Conservation (phyloP, 1,140 invertebrate species). For the Camponotus floridanus region DNA sequence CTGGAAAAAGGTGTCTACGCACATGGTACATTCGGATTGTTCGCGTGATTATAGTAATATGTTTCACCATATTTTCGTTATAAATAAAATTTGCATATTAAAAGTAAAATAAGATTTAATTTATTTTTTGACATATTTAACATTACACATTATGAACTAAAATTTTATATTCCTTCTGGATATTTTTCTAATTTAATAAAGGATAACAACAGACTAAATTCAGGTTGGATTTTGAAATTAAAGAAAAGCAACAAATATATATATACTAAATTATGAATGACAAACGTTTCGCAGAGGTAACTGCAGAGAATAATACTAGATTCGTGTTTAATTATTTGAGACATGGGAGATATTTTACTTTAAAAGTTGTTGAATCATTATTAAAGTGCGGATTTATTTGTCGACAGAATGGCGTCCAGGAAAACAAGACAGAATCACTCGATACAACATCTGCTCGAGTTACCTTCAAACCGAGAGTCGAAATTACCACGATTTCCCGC, state of each 20-base stretch:
- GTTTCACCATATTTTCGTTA: slow-evolving; percentile 5
- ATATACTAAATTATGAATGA: neutral
- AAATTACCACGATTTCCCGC: slow-evolving; percentile 76
- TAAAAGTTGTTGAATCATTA: neutral
- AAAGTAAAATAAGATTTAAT: neutral
- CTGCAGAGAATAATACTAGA: neutral
- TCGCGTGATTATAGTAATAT: slow-evolving; percentile 48
- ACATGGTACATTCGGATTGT: slow-evolving; percentile 54
- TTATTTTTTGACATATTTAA: too few relatives aligned
- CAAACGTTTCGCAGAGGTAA: neutral
- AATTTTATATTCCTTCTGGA: neutral
- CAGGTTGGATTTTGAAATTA: neutral
- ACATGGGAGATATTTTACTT: neutral
- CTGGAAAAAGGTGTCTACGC: slow-evolving; percentile 76
- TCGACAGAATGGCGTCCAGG: slow-evolving; percentile 83
- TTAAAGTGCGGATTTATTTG: slow-evolving; percentile 27
- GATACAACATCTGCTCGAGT: slow-evolving; percentile 84
- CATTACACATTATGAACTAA: neutral
- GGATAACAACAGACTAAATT: neutral
- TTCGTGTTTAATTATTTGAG: slow-evolving; percentile 1
- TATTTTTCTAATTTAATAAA: neutral
- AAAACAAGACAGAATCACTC: slow-evolving; percentile 83
- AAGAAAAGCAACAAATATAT: neutral
- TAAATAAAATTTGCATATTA: slow-evolving; percentile 14
- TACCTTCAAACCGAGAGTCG: slow-evolving; percentile 82